Evolutionary conservation across 1,140 invertebrate species (phyloP).

Genomic region (Chionoecetes opilio): DNA sequence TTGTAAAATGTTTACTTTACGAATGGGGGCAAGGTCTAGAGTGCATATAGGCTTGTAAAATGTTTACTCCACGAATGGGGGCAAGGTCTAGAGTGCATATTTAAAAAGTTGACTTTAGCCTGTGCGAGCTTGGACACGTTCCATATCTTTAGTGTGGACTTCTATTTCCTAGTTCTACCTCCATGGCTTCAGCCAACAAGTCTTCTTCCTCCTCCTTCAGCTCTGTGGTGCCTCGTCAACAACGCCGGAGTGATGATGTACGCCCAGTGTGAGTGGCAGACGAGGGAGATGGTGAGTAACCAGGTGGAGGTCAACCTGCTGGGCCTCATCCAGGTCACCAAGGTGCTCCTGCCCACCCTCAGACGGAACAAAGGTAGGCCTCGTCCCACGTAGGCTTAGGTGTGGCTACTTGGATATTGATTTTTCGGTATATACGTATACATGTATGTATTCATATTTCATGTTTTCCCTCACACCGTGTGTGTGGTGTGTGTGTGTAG

Average conservation of each 20-base stretch:
- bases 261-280: conserved; percentile 69
- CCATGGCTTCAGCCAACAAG: no score
- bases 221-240: conserved; percentile 68
- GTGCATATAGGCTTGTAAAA: no score
- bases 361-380: conserved; percentile 68
- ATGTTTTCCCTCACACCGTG: background rate
- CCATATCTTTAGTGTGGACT: no score
- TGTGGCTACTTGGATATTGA: background rate
- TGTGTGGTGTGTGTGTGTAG: background rate
- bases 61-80: no score
- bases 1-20: no score
- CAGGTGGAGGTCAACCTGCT: conserved; percentile 66
- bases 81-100: no score
- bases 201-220: background rate
- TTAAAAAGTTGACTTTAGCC: no score
- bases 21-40: no score
- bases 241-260: conserved; percentile 62
- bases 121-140: no score
- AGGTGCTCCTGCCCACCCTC: conserved; percentile 48
- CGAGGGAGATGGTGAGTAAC: background rate
- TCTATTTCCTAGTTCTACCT: no score
- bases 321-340: conserved; percentile 53
- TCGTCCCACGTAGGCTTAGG: background rate
- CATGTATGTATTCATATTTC: background rate
- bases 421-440: background rate